Evolutionary conservation across 1,140 invertebrate genomes (phyloP).

Genomic region (Cyphomyrmex costatus): DNA sequence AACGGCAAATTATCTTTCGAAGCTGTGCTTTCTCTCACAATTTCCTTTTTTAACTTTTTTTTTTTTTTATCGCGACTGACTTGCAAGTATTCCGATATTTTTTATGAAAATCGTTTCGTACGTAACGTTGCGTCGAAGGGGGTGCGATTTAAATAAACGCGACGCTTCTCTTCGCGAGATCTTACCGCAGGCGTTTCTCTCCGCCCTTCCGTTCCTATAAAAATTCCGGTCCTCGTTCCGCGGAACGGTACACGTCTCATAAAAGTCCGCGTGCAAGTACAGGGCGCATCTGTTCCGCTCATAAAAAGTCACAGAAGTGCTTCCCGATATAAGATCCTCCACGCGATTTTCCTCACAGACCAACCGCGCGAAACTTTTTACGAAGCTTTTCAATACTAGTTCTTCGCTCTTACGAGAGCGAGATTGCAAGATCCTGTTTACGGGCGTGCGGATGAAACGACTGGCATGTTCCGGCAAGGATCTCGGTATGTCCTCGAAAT

Average conservation of each 20-base stretch:
- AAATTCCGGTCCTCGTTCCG: conserved; percentile 32
- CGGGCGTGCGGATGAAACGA: background rate
- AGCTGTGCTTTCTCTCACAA: background rate
- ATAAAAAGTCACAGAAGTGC: conserved; percentile 44
- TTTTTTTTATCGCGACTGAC: background rate
- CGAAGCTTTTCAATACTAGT: conserved; percentile 15
- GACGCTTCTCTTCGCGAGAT: background rate
- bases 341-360: conserved; percentile 6
- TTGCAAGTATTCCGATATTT: background rate
- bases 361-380: conserved; percentile 24
- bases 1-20: background rate
- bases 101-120: no score
- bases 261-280: conserved; percentile 30
- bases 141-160: conserved; percentile 11
- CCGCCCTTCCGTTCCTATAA: background rate
- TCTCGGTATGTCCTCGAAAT: background rate
- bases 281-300: conserved; percentile 26
- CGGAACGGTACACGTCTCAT: conserved; percentile 3
- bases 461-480: background rate
- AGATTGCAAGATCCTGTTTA: conserved; percentile 36
- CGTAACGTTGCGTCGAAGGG: background rate
- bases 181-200: background rate
- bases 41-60: background rate
- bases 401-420: background rate
- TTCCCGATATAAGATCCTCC: conserved; percentile 29